Base-by-base conservation (phyloP, 2,888 invertebrate genomes). In the Eubasilissa splendida region DNA sequence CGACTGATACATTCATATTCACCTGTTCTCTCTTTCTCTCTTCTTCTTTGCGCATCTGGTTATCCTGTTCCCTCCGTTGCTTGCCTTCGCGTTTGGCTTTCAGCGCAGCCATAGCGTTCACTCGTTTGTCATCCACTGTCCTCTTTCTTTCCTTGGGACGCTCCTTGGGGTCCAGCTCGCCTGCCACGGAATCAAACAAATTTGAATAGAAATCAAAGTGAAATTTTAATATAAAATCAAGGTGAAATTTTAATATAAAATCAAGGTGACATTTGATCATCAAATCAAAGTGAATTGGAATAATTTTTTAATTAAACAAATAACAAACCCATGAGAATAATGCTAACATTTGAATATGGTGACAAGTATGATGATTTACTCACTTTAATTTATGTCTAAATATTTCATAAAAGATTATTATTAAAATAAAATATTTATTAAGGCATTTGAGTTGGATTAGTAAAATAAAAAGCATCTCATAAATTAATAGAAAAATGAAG, bases 21-120 rank as follows among this genome's bases (percentile, higher is more conserved):
- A 88, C 85, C 82, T 91, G 91, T 84, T 91, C 92, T 73, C 90
- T 90, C 83, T 92, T 93, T 84, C 93, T 93, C 88, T 86, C 90
- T 86, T 84, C 90, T 88, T 87, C 92, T 87, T 89, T 93, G 87
- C 85, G 89, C 88, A 88, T 91, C 89, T 85, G 92, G 87, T 86
- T 92, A 85, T 89, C 92, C 88, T 88, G 93, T 88, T 90, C 94
- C 86, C 92, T 92, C 87, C 95, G 95, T 76, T 94, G 94, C 85
- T 96, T 96, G 77, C 98, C 98, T 87, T 98, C 98, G 0, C 99
- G 88, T 85, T 96, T 94, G 0, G 97, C 97, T 84, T 97, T 94
- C 2, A 99, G 88, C 84, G 96, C 92, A 59, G 97, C 97, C 95
- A 99, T 97, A 0, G 99, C 99, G 87, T 96, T 96, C 80, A 96